Evolutionary conservation across 2,797 vertebrate species (phyloP).

Genomic region (Vipera ursinii): DNA sequence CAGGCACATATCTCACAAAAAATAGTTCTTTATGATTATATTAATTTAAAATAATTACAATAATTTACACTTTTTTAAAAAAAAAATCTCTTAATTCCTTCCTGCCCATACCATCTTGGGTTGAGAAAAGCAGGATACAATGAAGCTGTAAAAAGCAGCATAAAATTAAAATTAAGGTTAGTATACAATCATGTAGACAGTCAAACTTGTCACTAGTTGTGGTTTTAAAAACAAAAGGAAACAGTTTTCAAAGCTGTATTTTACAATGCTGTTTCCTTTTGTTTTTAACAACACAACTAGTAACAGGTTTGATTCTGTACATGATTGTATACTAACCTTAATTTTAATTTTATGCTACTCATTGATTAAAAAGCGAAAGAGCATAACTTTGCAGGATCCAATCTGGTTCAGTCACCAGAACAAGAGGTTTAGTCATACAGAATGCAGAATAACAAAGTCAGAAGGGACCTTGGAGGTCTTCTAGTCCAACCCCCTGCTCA

Average conservation of each 20-base stretch:
- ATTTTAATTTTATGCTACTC: background rate
- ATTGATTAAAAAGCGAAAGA: background rate
- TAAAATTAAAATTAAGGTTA: background rate
- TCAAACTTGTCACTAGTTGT: background rate
- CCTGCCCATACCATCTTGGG: background rate
- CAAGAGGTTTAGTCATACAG: background rate
- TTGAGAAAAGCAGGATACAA: background rate
- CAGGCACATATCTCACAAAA: background rate
- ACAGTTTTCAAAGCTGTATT: background rate
- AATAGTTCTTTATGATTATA: background rate
- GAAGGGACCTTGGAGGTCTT: too few species aligned
- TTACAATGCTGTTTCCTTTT: background rate
- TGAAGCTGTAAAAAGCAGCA: background rate
- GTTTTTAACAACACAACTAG: background rate
- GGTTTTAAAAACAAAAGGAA: background rate
- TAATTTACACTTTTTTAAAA: background rate
- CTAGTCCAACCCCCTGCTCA: too few species aligned
- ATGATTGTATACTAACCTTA: background rate
- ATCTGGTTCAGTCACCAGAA: background rate
- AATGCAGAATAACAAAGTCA: too few species aligned
- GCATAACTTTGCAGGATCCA: background rate
- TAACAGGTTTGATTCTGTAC: background rate
- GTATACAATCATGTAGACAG: background rate
- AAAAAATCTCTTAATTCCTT: background rate
- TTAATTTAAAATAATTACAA: background rate